phyloP scores from a whole-genome alignment of 1,140 invertebrate species.

The Sycophila sp. region DNA sequence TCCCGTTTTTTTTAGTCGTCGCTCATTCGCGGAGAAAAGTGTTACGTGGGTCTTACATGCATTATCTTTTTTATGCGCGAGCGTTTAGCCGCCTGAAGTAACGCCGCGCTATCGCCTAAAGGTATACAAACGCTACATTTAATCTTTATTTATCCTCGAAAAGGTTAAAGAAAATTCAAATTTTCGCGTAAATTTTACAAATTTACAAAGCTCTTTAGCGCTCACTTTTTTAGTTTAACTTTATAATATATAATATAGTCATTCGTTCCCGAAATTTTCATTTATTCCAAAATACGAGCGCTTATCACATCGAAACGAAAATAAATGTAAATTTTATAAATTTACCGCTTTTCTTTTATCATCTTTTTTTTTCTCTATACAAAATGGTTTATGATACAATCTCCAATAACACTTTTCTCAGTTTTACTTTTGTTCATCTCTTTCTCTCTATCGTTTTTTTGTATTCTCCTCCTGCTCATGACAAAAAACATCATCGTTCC shows the following conservation, averaged over 20 bases:
- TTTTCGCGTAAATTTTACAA: constrained; percentile 29
- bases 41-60: constrained; percentile 10
- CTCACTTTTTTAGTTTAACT: constrained; percentile 8
- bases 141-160: background rate
- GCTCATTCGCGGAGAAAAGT: constrained; percentile 39
- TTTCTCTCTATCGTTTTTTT: constrained; percentile 16
- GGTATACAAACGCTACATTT: constrained; percentile 28
- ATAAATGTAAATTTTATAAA: constrained; percentile 31
- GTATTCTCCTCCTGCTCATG: background rate
- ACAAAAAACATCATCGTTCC: constrained; percentile 21
- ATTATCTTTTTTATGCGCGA: too few relatives aligned
- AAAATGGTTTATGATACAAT: constrained; percentile 14
- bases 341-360: constrained; percentile 13
- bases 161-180: constrained; percentile 9
- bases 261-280: background rate
- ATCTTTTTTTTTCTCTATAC: constrained; percentile 8
- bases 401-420: constrained; percentile 37
- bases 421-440: constrained; percentile 1
- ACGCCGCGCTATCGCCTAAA: constrained; percentile 26
- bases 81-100: constrained; percentile 19
- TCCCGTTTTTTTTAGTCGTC: constrained; percentile 23
- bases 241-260: too few relatives aligned
- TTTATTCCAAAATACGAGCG: constrained; percentile 27
- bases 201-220: constrained; percentile 28
- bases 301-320: constrained; percentile 15